These are phyloP conservation scores for Daphoenositta chrysoptera DNA, from an alignment of 2,113 vertebrate species.

Conservation along the genomic window DNA sequence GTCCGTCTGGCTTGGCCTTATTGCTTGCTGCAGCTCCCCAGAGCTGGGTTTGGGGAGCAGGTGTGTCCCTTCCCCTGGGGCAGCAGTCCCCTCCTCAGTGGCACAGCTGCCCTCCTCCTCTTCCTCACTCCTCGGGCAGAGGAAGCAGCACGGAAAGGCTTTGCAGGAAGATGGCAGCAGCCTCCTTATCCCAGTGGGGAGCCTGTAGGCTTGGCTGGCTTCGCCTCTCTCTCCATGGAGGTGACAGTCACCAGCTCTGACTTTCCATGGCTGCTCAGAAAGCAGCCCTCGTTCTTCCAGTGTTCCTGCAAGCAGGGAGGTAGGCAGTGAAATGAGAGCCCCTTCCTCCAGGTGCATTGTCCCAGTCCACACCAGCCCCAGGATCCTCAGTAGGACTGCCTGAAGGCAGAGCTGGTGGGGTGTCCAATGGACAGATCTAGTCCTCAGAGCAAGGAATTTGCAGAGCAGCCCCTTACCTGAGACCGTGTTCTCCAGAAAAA, in stretches of 20 bases:
- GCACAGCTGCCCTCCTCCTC: not conserved
- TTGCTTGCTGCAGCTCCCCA: not conserved
- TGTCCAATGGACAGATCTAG: not conserved
- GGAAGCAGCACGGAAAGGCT: slow-evolving; percentile 66
- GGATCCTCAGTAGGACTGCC: not conserved
- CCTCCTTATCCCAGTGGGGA: slow-evolving; percentile 41
- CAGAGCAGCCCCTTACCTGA: slow-evolving; percentile 73
- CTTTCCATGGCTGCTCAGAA: not conserved
- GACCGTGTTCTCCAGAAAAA: slow-evolving; percentile 83
- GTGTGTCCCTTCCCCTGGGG: slow-evolving; percentile 58
- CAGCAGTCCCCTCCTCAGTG: not conserved
- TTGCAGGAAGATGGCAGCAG: slow-evolving; percentile 37
- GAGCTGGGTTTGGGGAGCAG: slow-evolving; percentile 52
- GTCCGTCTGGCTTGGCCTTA: not conserved
- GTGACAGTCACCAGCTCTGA: not conserved
- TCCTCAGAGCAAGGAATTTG: not conserved
- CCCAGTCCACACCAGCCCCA: not conserved
- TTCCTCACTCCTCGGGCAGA: slow-evolving; percentile 49
- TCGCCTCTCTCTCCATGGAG: not conserved
- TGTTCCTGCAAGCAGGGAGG: slow-evolving; percentile 52
- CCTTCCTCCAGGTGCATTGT: not conserved
- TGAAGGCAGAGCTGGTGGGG: not conserved
- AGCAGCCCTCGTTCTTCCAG: slow-evolving; percentile 72
- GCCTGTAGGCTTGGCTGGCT: slow-evolving; percentile 17
- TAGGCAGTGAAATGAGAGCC: not conserved